Base-by-base conservation (phyloP, 2,888 invertebrate genomes). In the Drosophila crucigera region DNA sequence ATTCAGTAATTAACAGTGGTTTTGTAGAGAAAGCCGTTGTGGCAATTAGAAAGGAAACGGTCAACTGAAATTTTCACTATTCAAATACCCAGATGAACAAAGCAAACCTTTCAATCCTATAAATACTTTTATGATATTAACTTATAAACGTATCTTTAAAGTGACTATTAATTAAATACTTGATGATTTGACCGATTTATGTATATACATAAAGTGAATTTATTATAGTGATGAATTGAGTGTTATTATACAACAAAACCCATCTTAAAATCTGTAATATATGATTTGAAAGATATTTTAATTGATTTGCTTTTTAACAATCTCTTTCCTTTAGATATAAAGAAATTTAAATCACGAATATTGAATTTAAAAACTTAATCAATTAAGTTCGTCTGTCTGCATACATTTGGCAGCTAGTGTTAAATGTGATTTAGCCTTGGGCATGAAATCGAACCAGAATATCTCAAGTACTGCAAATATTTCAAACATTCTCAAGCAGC, bases 1-100 rank as follows among this genome's bases (percentile, higher is more conserved):
- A 41, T 47, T 54, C 33, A 25, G 62, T 52, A 41, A 62, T 76
- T 69, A 65, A 65, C 47, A 52, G 35, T 52, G 49, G 30, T 55
- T 58, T 41, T 28, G 30, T 10, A 19, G 81, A 49, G 82, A 78
- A 81, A 78, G 82, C 73, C 43, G 10, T 7, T 39, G 22, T 49
- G 30, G 64, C 53, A 67, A 72, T 80, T 71, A 58, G 81, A 78
- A 78, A 78, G 78, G 81, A 53, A 68, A 77, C 56, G 47, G 56
- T 52, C 28, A 69, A 37, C 39, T 31, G n/a, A 1, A 39, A 7
- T n/a, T 28, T 69, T 43, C 31, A 19, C 55, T 65, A 52, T 67
- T 62, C 49, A 41, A 49, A 60, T 72, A 41, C 14, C 11, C 31
- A 22, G 31, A 31, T 31, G 16, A 47, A 33, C 14, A 43, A 35